A percentile compares a stretch with the other conserved stretches of the same genome.
Conservation (phyloP, 2,797 vertebrate species). For the Siniperca obscura region DNA sequence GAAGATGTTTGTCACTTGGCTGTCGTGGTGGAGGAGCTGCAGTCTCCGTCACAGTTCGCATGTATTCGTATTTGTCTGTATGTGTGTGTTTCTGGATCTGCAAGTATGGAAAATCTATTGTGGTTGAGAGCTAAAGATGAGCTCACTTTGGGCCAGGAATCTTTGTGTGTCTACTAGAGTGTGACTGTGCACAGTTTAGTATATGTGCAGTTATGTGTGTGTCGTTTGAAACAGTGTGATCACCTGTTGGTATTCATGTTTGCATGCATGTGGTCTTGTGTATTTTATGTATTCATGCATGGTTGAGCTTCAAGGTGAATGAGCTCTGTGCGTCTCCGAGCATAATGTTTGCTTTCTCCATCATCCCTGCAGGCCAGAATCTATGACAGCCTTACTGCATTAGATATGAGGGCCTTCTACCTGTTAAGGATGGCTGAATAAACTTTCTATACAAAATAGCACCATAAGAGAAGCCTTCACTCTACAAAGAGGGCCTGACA, state of each 20-base stretch:
- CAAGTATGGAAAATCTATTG: conserved; percentile 56
- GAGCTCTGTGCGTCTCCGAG: neutral
- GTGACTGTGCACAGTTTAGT: neutral
- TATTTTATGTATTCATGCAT: conserved; percentile 8
- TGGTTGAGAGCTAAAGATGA: conserved; percentile 43
- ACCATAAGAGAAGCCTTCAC: conserved; percentile 49
- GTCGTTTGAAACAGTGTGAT: neutral
- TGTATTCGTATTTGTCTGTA: conserved; percentile 30
- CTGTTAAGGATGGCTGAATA: conserved; percentile 43
- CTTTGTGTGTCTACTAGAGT: conserved; percentile 25
- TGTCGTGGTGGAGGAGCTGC: conserved; percentile 48
- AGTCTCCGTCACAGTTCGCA: conserved; percentile 44
- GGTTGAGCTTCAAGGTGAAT: conserved; percentile 19
- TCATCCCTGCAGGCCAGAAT: neutral
- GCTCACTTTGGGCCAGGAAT: conserved; percentile 28
- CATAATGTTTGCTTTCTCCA: neutral
- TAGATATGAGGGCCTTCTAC: conserved; percentile 13
- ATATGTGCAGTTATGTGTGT: neutral
- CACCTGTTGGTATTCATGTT: conserved; percentile 9
- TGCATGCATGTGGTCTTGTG: neutral
- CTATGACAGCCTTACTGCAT: neutral
- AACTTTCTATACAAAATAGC: conserved; percentile 52
- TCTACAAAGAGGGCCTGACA: conserved; percentile 58
- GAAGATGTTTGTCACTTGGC: conserved; percentile 64
- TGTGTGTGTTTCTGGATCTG: conserved; percentile 29